These are phyloP conservation scores for Rhinogobius similis DNA, from an alignment of 2,113 vertebrate species.

Conservation along the genomic window DNA sequence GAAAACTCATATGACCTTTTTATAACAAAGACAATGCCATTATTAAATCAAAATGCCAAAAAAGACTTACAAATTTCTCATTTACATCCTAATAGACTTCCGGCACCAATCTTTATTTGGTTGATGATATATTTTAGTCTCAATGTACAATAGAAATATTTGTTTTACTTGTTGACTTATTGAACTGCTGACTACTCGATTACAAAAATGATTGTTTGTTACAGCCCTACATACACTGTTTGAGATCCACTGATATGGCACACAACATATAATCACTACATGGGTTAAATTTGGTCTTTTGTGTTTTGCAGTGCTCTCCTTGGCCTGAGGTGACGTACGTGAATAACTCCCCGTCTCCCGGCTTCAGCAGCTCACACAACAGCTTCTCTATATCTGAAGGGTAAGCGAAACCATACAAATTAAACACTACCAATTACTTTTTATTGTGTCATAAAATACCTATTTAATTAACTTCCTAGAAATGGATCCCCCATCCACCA, in stretches of 20 bases:
- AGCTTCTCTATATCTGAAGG: slow-evolving; percentile 89
- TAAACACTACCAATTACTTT: background rate
- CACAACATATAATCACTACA: background rate
- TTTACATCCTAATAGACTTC: no score
- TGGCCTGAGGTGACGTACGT: slow-evolving; percentile 95
- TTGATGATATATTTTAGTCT: no score
- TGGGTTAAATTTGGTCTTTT: slow-evolving; percentile 5
- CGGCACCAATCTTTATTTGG: no score
- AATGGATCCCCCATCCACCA: slow-evolving; percentile 91
- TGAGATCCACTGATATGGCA: background rate
- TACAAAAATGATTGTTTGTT: background rate
- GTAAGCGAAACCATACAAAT: slow-evolving; percentile 67
- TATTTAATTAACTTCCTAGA: slow-evolving; percentile 61
- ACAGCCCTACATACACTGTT: no score
- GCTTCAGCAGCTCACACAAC: slow-evolving; percentile 91
- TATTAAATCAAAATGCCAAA: no score
- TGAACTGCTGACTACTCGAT: no score
- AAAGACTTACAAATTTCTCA: no score
- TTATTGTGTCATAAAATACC: background rate
- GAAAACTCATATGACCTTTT: no score
- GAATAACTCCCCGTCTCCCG: slow-evolving; percentile 88
- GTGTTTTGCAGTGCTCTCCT: slow-evolving; percentile 85
- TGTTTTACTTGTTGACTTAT: no score
- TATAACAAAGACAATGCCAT: no score
- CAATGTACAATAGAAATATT: no score